These are phyloP conservation scores for Sardina pilchardus DNA, from an alignment of 2,113 vertebrate species.

Conservation along the genomic window DNA sequence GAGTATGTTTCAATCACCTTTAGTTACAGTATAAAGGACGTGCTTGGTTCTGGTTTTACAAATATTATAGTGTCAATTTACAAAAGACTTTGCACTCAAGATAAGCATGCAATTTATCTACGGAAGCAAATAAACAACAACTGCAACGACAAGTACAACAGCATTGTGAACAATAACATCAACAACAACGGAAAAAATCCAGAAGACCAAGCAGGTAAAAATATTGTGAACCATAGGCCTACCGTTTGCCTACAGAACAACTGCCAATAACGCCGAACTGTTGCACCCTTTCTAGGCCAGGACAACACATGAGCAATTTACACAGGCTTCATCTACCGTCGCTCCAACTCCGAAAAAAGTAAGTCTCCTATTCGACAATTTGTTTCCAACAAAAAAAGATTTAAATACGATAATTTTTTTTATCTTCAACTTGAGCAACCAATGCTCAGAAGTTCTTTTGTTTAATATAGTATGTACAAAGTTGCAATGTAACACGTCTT, in stretches of 20 bases:
- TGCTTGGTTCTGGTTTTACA: slow-evolving; percentile 46
- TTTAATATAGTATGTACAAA: slow-evolving; percentile 65
- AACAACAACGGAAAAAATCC: slow-evolving; percentile 8
- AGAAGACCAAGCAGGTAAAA: slow-evolving; percentile 20
- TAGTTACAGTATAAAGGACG: slow-evolving; percentile 66
- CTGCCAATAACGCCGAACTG: background rate
- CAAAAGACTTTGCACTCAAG: slow-evolving; percentile 67
- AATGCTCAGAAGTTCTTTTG: background rate
- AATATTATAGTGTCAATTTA: slow-evolving; percentile 63
- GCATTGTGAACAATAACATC: background rate
- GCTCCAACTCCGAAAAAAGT: background rate
- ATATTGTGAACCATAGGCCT: background rate
- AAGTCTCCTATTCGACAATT: slow-evolving; percentile 34
- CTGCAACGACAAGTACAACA: slow-evolving; percentile 23
- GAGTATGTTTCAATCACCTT: slow-evolving; percentile 66
- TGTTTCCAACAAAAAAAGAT: slow-evolving; percentile 4
- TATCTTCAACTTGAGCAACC: slow-evolving; percentile 6
- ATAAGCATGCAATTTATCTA: slow-evolving; percentile 64
- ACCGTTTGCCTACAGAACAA: background rate
- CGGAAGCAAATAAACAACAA: slow-evolving; percentile 27
- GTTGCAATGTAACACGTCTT: slow-evolving; percentile 70
- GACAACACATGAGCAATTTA: slow-evolving; percentile 46
- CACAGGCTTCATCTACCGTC: background rate
- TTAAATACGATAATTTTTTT: slow-evolving; percentile 8
- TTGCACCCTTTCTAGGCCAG: slow-evolving; percentile 39